phyloP scores from a whole-genome alignment of 92 coral and sea anemone species.

The Umimayanthus kanabou region DNA sequence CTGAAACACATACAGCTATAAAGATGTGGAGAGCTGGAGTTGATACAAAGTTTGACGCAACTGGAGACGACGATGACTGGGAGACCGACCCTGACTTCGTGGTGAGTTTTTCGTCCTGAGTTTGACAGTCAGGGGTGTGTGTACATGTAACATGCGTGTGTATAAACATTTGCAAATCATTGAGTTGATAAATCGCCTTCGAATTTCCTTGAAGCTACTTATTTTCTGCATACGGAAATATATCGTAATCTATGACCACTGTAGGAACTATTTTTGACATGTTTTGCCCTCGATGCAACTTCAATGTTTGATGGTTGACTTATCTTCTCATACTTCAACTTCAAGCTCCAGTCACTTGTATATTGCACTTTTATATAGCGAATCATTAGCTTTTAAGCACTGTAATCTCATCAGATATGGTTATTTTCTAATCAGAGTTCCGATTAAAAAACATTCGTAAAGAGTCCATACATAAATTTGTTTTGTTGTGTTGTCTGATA shows the following conservation, averaged over 20 bases:
- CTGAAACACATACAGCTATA: not conserved
- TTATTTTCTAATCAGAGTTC: not conserved
- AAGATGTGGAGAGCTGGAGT: conserved; percentile 79
- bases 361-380: not conserved
- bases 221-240: not conserved
- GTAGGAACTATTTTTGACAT: not conserved
- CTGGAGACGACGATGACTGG: conserved; percentile 95
- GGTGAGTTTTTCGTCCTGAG: conserved; percentile 52
- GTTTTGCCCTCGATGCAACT: not conserved
- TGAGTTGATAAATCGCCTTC: not conserved
- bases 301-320: not conserved
- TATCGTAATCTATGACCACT: not conserved
- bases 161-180: not conserved
- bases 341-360: not conserved
- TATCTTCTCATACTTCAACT: not conserved
- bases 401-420: not conserved
- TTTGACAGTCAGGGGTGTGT: conserved; percentile 28
- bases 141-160: not conserved
- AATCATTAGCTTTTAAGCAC: not conserved
- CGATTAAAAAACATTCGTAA: not conserved
- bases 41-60: conserved; percentile 47
- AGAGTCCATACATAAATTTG: not conserved
- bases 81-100: conserved; percentile 99
- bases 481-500: not conserved
- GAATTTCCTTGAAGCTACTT: not conserved